Conservation (phyloP, 2,113 vertebrate genomes). For the Argyrosomus japonicus region DNA sequence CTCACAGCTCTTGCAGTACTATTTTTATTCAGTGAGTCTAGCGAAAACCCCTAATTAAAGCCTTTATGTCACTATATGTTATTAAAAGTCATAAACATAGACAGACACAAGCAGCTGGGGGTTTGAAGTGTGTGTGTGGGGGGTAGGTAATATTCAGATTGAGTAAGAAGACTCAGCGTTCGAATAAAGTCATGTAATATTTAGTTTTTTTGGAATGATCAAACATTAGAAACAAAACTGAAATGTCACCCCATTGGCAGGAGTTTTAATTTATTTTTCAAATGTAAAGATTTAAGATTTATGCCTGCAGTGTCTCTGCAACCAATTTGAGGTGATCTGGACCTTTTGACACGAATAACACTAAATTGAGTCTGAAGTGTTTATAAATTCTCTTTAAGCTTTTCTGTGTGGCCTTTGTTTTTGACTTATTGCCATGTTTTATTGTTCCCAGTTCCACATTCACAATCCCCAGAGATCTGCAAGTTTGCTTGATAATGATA, state of each 20-base stretch:
- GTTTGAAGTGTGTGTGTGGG: slow-evolving; percentile 33
- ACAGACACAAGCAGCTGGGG: slow-evolving; percentile 63
- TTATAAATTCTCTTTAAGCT: slow-evolving; percentile 77
- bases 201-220: slow-evolving; percentile 30
- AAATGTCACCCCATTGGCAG: neutral
- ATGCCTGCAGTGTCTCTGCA: slow-evolving; percentile 63
- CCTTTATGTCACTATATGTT: slow-evolving; percentile 76
- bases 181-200: slow-evolving; percentile 48
- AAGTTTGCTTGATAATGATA: slow-evolving; percentile 65
- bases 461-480: slow-evolving; percentile 30
- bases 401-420: slow-evolving; percentile 63
- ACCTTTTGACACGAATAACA: slow-evolving; percentile 62
- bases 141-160: slow-evolving; percentile 14
- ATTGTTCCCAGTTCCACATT: slow-evolving; percentile 51
- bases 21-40: slow-evolving; percentile 71
- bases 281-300: slow-evolving; percentile 7
- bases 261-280: slow-evolving; percentile 32
- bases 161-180: slow-evolving; percentile 30
- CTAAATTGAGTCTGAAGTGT: slow-evolving; percentile 75
- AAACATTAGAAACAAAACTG: slow-evolving; percentile 5
- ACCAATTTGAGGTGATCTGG: slow-evolving; percentile 77
- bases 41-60: slow-evolving; percentile 71
- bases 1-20: slow-evolving; percentile 55
- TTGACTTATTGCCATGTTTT: slow-evolving; percentile 62
- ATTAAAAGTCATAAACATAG: slow-evolving; percentile 83